Conservation (phyloP, 2,113 vertebrate species). For the Grantiella picta region DNA sequence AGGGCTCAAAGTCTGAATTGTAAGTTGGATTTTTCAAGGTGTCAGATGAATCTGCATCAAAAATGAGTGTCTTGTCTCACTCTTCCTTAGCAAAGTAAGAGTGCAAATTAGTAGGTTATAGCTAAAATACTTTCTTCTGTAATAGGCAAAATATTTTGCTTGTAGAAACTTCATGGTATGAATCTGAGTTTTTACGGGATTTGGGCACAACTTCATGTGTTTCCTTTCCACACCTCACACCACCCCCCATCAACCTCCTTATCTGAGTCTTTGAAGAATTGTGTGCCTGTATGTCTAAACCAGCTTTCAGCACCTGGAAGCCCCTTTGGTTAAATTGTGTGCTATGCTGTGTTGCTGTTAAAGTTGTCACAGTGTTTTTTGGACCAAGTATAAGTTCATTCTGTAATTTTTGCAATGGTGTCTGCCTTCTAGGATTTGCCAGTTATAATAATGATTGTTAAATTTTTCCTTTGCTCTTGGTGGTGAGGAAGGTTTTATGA, state of each 20-base stretch:
- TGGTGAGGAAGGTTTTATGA: neutral
- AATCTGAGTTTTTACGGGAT: neutral
- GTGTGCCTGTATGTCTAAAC: neutral
- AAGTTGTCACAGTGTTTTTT: neutral
- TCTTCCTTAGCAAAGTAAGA: neutral
- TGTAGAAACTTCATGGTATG: neutral
- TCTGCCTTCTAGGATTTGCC: neutral
- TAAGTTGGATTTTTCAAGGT: neutral
- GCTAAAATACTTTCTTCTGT: neutral
- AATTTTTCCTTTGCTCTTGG: neutral
- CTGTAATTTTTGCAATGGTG: neutral
- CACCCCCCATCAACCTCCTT: rapidly evolving
- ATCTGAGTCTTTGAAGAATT: neutral
- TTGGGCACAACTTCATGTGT: neutral
- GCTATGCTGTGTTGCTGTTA: neutral
- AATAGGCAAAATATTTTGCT: neutral
- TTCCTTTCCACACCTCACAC: rapidly evolving
- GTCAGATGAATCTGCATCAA: neutral
- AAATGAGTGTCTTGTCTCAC: neutral
- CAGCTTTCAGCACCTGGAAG: neutral
- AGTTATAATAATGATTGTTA: neutral
- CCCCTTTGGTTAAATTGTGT: neutral
- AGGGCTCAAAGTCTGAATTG: rapidly evolving
- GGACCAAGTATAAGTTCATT: neutral
- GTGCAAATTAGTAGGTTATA: neutral